Conservation (phyloP, 2,113 vertebrate species). For the Promerops cafer region DNA sequence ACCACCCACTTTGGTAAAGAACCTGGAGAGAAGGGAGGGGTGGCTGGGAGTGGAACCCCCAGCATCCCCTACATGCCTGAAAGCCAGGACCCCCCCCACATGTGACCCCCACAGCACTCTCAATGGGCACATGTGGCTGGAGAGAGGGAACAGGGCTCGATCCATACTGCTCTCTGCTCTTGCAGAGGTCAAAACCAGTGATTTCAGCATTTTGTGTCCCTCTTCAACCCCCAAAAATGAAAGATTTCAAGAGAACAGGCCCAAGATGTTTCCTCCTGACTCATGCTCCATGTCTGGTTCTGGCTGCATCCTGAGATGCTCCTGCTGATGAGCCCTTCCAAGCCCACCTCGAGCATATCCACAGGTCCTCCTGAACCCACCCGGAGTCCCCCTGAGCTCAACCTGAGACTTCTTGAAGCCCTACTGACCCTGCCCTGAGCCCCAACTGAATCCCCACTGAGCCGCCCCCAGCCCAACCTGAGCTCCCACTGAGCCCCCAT, state of each 20-base stretch:
- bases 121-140: neutral
- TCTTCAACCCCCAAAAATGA: neutral
- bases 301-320: neutral
- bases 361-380: neutral
- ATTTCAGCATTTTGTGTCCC: neutral
- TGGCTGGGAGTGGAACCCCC: neutral
- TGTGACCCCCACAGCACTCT: neutral
- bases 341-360: neutral
- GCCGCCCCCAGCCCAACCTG: neutral
- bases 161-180: neutral
- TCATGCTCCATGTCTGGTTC: neutral
- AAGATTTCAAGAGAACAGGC: neutral
- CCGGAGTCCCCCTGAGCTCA: neutral
- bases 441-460: neutral
- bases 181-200: neutral
- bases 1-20: slow-evolving; percentile 97
- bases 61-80: neutral
- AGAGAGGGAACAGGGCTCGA: neutral
- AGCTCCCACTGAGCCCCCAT: neutral
- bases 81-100: neutral
- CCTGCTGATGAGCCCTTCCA: neutral
- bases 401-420: neutral
- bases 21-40: slow-evolving; percentile 65
- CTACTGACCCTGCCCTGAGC: neutral
- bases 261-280: neutral